Base-by-base conservation (phyloP, 2,797 vertebrate genomes). In the Pangasius larnaudii region DNA sequence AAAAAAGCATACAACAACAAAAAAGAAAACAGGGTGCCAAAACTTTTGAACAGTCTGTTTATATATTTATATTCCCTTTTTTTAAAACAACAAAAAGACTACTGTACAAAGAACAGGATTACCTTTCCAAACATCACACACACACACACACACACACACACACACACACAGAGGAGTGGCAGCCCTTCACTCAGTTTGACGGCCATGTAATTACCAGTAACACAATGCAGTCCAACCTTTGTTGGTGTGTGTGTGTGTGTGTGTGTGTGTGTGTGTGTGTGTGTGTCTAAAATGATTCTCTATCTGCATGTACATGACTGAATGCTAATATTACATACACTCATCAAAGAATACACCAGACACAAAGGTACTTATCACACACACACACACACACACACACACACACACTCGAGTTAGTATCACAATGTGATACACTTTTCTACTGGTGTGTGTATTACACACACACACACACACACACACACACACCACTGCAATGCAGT, bases 401-500 rank as follows among this genome's bases (percentile, higher is more conserved):
- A 46, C 71, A 49, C 72, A 46, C 72, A 13, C 42, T 24, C 10
- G 18, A 2, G 6, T 69, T 36, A 27, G 24, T 27, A 4, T 46
- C 39, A 75, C 27, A 1, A 1, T 39, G 33, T 71, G 69, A n/a
- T n/a, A n/a, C n/a, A n/a, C 69, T 75, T 49, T n/a, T 75, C 27
- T 16, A 30, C n/a, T 75, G 72, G 51, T 74, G 39, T 74, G 71
- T 74, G 71, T 74, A 58, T 81, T 42, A 69, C 36, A 79, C 10
- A 85, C 19, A 86, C 42, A 74, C 36, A 67, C 42, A 83, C 46
- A 58, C 83, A 91, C 63, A 72, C 22, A 86, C 5, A 80, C 42
- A 86, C 18, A 86, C 19, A 81, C 39, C 39, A 53, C 19, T 11
- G 63, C 90, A 88, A 11, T 80, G 78, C 33, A 61, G 78, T 14